These are phyloP conservation scores for Paramormyrops hopkinsi DNA, from an alignment of 2,797 vertebrate species.

Conservation along the genomic window DNA sequence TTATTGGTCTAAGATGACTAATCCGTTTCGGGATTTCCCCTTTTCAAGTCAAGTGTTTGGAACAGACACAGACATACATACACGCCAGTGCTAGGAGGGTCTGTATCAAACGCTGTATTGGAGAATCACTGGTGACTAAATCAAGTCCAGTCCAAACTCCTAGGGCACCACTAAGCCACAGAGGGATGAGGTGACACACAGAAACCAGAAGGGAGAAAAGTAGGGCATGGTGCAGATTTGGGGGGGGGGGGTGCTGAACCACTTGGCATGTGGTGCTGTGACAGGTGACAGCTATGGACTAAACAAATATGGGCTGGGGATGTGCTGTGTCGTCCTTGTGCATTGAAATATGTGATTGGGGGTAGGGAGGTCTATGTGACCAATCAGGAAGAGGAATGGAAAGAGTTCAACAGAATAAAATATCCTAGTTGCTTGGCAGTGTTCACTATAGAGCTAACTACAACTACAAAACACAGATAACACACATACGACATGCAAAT, in stretches of 20 bases:
- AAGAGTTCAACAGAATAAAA: constrained; percentile 35
- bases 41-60: background rate
- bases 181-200: background rate
- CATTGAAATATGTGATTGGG: background rate
- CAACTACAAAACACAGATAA: constrained; percentile 54
- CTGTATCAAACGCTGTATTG: constrained; percentile 12
- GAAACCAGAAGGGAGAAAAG: background rate
- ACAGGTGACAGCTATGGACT: background rate
- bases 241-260: background rate
- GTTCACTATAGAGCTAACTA: constrained; percentile 65
- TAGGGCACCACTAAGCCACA: background rate
- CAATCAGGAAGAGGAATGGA: constrained; percentile 15
- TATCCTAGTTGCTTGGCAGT: constrained; percentile 69
- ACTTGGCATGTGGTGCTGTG: background rate
- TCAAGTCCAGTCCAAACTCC: constrained; percentile 1
- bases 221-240: background rate
- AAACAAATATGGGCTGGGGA: background rate
- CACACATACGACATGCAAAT: constrained; percentile 13
- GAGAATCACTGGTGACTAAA: background rate
- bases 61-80: constrained; percentile 2
- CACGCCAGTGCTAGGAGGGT: constrained; percentile 16
- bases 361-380: background rate
- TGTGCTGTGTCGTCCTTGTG: background rate
- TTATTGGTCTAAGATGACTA: constrained; percentile 57
- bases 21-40: constrained; percentile 58